Base-by-base conservation (phyloP, 2,888 invertebrate species). In the Bellardia bayeri region DNA sequence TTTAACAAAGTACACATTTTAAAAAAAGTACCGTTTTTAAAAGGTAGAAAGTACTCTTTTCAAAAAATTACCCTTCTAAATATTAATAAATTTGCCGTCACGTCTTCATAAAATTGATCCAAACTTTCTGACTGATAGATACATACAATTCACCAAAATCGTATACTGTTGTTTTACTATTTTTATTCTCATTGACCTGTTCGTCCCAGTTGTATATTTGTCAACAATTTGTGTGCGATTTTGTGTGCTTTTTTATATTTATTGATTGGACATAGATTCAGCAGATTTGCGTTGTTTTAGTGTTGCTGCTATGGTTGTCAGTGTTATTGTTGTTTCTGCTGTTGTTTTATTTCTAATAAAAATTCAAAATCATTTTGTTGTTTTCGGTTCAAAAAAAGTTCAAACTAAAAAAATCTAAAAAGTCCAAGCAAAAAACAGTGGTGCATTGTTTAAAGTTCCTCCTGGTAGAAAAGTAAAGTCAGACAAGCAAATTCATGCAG, bases 291-390 rank as follows among this genome's bases (percentile, higher is more conserved):
- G 11, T 64, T 40, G 23, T 42, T 69, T 61, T 30, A 61, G 42
- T 30, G 51, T 63, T 45, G 63, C 72, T 79, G 56, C 69, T 23
- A 66, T 64, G 56, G 54, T 75, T 68, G 68, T 61, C 63, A 8
- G 42, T 69, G 11, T 45, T 75, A 45, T 85, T 16, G 23, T 40
- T 75, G 42, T 45, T 69, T 66, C 33, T 33, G 30, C 45, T 30
- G 74, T 49, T 74, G 16, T 80, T 56, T 54, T 69, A 74, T 69
- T 75, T 85, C 69, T 75, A 80, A 80, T 85, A 80, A 75, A 82
- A 85, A 75, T 85, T 80, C 85, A 75, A 85, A 74, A 85, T 61
- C 79, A 80, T 80, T 85, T 85, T 74, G 56, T 80, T 80, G 42
- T 68, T 74, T 75, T 68, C 63, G 30, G 68, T 80, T 61, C 84